Conservation (phyloP, 2,888 invertebrate genomes). For the Lepidocyrtoides sp. region DNA sequence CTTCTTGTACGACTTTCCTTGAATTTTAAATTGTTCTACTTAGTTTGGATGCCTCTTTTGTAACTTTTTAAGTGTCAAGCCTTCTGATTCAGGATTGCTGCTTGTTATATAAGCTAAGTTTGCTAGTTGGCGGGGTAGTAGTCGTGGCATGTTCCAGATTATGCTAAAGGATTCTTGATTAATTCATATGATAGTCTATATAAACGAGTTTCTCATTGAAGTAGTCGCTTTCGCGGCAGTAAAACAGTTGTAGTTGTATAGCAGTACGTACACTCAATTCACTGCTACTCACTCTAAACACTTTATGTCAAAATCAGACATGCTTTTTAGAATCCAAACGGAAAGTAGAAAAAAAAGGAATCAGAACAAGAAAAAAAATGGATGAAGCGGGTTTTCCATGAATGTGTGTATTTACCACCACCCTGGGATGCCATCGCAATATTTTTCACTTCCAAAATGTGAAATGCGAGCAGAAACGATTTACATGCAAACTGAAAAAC, state of each 20-base stretch:
- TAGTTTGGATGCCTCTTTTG: slow-evolving; percentile 39
- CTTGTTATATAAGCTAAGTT: slow-evolving; percentile 12
- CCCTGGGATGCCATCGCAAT: background rate
- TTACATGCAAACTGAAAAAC: too few species aligned
- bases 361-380: background rate
- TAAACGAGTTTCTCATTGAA: slow-evolving; percentile 59
- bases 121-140: background rate
- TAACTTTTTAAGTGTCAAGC: slow-evolving; percentile 59
- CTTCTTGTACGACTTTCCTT: slow-evolving; percentile 15
- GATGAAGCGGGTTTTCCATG: background rate
- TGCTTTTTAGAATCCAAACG: background rate
- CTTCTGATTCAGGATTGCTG: slow-evolving; percentile 51
- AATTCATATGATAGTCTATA: slow-evolving; percentile 79
- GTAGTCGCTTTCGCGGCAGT: background rate
- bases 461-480: too few species aligned
- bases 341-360: background rate
- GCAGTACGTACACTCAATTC: background rate
- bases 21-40: slow-evolving; percentile 66
- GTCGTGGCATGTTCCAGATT: slow-evolving; percentile 42
- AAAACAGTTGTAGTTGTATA: background rate
- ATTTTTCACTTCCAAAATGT: background rate
- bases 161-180: slow-evolving; percentile 69
- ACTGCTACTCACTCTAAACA: background rate
- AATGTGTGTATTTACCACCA: background rate
- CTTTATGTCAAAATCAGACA: slow-evolving; percentile 57